Conservation (phyloP, 2,797 vertebrate genomes). For the Myioborus miniatus region DNA sequence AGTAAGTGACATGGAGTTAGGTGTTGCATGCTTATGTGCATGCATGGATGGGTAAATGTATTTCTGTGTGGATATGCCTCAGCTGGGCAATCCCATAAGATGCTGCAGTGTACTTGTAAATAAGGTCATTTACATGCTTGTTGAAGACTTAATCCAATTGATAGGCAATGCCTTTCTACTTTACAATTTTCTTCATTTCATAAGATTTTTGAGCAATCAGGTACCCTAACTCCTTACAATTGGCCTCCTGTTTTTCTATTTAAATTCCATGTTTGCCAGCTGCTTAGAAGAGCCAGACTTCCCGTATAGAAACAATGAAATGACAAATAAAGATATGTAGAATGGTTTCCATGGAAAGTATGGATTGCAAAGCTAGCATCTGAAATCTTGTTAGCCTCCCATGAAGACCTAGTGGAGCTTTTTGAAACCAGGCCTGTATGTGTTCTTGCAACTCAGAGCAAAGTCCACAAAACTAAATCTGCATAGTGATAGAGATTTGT, state of each 20-base stretch:
- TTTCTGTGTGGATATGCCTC: background rate
- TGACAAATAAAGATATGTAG: background rate
- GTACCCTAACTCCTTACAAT: background rate
- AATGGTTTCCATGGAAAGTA: background rate
- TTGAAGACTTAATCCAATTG: background rate
- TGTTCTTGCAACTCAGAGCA: background rate
- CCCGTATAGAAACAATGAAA: background rate
- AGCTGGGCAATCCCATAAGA: background rate
- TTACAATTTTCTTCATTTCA: background rate
- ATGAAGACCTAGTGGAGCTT: background rate
- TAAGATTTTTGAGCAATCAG: background rate
- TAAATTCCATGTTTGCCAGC: background rate
- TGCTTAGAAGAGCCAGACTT: background rate
- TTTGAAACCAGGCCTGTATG: background rate
- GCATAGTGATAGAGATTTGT: background rate
- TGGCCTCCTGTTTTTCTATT: background rate
- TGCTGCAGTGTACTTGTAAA: background rate
- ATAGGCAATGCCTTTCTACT: background rate
- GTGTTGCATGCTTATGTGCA: accelerated
- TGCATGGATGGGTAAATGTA: background rate
- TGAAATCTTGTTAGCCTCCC: background rate
- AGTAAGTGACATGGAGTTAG: background rate
- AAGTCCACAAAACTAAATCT: background rate
- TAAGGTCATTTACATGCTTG: background rate
- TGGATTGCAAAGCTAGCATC: background rate